Base-by-base conservation (phyloP, 2,888 invertebrate genomes). In the Luperina nickerlii region DNA sequence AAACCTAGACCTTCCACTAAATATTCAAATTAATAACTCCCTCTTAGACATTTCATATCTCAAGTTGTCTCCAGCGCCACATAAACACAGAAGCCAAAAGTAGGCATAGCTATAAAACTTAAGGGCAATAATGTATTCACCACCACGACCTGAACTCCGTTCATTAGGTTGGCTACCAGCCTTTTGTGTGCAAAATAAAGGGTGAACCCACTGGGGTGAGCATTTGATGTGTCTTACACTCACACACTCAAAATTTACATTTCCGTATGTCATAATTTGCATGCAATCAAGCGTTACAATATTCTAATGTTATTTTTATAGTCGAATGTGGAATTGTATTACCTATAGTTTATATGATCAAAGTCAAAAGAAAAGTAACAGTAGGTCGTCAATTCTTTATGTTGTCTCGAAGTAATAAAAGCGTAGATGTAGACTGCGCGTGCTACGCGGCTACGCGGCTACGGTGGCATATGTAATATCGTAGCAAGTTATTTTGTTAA, bases 201-300 rank as follows among this genome's bases (percentile, higher is more conserved):
- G 94, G 94, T 92, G 91, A 90, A 90, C 82, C 83, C 90, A 89
- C 90, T 87, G 82, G 93, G 93, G 94, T 92, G 93, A 90, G 88
- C 83, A 83, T 81, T 86, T 86, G 81, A 90, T 90, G 90, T 90
- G 90, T 91, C 91, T 93, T 90, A 89, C 83, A 86, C 89, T 87
- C 92, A 90, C 89, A 90, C 89, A 91, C 85, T 91, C 92, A 93
- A 93, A 93, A 93, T 93, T 91, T 90, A 91, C 90, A 90, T 92
- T 94, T 93, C 94, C 93, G 83, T 93, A 90, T 92, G 92, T 92
- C 92, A 92, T 93, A 93, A 94, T 94, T 94, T 94, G 94, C 94
- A 93, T 94, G 93, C 91, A 94, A 94, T 94, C 94, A 94, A 92
- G 92, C 91, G 93, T 93, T 90, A 92, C 90, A 65, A 79, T 86